A percentile compares a stretch with the other conserved stretches of the same genome.
These are phyloP conservation scores for Tinea trinotella DNA, from an alignment of 2,888 invertebrate genomes.

Conservation along the genomic window DNA sequence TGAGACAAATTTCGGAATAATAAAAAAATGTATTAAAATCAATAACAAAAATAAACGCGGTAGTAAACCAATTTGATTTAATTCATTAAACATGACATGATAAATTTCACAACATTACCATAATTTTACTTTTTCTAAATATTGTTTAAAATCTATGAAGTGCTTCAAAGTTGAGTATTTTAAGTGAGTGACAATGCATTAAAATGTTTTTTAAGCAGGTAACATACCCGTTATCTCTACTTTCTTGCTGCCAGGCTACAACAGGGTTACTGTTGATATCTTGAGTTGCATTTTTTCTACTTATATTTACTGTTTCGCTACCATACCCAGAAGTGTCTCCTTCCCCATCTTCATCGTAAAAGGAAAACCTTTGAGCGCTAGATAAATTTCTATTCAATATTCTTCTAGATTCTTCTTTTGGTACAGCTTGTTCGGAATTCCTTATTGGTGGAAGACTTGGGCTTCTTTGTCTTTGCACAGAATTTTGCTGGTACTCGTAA, in stretches of 20 bases:
- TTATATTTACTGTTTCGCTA: constrained; percentile 79
- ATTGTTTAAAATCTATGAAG: too few species aligned
- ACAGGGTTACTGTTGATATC: constrained; percentile 40
- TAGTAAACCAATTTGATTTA: too few species aligned
- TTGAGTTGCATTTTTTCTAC: constrained; percentile 36
- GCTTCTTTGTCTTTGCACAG: constrained; percentile 67
- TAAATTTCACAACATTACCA: too few species aligned
- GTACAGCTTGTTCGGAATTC: constrained; percentile 39
- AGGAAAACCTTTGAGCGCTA: constrained; percentile 59
- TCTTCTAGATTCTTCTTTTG: constrained; percentile 45
- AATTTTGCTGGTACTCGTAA: constrained; percentile 53
- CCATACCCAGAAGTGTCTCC: constrained; percentile 89
- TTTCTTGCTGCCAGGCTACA: constrained; percentile 60
- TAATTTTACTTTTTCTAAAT: too few species aligned
- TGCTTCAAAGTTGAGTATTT: too few species aligned
- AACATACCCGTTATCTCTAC: constrained; percentile 53
- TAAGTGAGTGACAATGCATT: too few species aligned
- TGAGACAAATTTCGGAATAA: too few species aligned
- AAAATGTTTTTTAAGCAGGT: too few species aligned
- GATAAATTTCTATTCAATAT: constrained; percentile 50
- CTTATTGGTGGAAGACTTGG: constrained; percentile 80
- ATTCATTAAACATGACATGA: too few species aligned
- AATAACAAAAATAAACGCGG: too few species aligned
- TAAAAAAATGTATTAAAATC: too few species aligned
- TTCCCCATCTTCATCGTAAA: constrained; percentile 71